Evolutionary conservation across 2,888 invertebrate genomes (phyloP).

Genomic region (Pterostichus madidus): DNA sequence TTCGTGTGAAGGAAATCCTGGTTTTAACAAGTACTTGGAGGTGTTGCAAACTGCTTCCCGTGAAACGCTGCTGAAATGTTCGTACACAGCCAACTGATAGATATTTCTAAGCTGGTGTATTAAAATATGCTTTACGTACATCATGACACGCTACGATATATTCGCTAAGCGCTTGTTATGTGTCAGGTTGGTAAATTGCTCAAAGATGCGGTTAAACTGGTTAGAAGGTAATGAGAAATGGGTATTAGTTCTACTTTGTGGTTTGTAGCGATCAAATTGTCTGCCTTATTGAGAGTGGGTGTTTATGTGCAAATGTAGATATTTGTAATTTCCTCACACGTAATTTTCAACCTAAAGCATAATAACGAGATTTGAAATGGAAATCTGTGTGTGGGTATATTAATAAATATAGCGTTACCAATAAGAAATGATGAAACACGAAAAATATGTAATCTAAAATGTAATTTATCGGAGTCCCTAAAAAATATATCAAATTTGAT

Average conservation of each 20-base stretch:
- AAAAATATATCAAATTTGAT: too few relatives aligned
- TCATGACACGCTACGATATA: neutral
- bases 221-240: slow-evolving; percentile 28
- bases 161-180: neutral
- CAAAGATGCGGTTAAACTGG: neutral
- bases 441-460: too few relatives aligned
- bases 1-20: neutral
- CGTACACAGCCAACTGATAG: slow-evolving; percentile 13
- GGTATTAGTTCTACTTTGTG: slow-evolving; percentile 19
- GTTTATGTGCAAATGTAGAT: neutral
- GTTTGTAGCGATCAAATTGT: slow-evolving; percentile 1
- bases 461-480: too few relatives aligned
- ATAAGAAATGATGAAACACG: too few relatives aligned
- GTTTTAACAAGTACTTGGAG: slow-evolving; percentile 11
- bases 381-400: too few relatives aligned
- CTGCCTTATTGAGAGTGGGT: slow-evolving; percentile 1
- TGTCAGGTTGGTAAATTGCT: slow-evolving; percentile 13
- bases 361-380: too few relatives aligned
- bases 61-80: slow-evolving; percentile 12
- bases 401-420: too few relatives aligned
- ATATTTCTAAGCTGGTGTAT: slow-evolving; percentile 22
- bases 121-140: slow-evolving; percentile 13
- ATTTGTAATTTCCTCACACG: too few relatives aligned
- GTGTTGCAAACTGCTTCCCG: neutral
- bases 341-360: too few relatives aligned